These are phyloP conservation scores for Takifugu ocellatus DNA, from an alignment of 2,797 vertebrate species.

Conservation along the genomic window DNA sequence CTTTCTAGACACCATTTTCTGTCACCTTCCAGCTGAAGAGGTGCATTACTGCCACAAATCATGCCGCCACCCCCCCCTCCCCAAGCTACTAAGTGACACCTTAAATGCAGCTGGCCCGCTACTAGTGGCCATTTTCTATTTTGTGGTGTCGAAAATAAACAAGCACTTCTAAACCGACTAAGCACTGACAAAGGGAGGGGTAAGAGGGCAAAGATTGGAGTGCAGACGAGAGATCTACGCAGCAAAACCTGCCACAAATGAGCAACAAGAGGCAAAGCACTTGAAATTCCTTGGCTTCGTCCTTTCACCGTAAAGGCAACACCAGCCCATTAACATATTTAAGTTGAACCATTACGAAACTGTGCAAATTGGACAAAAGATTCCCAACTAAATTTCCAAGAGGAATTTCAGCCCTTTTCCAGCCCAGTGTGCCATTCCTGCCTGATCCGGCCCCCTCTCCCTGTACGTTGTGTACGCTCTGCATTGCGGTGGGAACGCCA, in stretches of 20 bases:
- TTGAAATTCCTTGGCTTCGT: constrained; percentile 25
- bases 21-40: too few relatives aligned
- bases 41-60: neutral
- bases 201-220: neutral
- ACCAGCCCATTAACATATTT: constrained; percentile 18
- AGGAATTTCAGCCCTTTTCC: constrained; percentile 65
- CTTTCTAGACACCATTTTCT: too few relatives aligned
- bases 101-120: constrained; percentile 30
- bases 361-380: constrained; percentile 54
- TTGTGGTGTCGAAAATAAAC: constrained; percentile 11
- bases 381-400: constrained; percentile 58
- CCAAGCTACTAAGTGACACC: constrained; percentile 22
- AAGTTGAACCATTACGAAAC: constrained; percentile 24
- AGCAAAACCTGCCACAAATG: constrained; percentile 10
- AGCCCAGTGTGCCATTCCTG: constrained; percentile 60
- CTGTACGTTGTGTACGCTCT: constrained; percentile 49
- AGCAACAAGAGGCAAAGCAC: constrained; percentile 25
- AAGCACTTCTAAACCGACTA: constrained; percentile 13
- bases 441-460: constrained; percentile 44
- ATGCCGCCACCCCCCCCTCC: neutral
- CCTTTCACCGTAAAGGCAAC: constrained; percentile 14
- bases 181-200: neutral
- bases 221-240: neutral
- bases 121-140: constrained; percentile 23
- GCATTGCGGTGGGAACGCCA: constrained; percentile 69